These are phyloP conservation scores for Lasaia peninsularis DNA, from an alignment of 1,140 invertebrate genomes.

Conservation along the genomic window DNA sequence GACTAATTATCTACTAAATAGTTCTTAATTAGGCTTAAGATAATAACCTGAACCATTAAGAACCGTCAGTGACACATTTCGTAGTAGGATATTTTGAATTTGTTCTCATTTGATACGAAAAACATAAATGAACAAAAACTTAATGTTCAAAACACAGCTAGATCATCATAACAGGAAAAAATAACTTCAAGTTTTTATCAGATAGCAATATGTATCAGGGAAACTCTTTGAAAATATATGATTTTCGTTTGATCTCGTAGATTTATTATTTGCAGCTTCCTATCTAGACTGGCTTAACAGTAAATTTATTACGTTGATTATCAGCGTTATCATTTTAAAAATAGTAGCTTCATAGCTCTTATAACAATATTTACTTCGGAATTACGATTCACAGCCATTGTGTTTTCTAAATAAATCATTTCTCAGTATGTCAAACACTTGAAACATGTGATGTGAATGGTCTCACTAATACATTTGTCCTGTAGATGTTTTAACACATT, in stretches of 20 bases:
- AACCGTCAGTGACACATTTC: too few species aligned
- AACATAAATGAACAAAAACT: too few species aligned
- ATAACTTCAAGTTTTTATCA: too few species aligned
- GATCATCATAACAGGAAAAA: too few species aligned
- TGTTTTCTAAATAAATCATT: conserved; percentile 3
- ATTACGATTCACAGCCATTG: background rate
- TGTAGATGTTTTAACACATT: background rate
- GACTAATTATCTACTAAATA: too few species aligned
- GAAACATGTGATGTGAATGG: background rate
- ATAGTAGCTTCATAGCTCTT: conserved; percentile 5
- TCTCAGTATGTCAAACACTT: background rate
- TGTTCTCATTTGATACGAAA: too few species aligned
- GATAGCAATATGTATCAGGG: too few species aligned
- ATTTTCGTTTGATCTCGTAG: background rate
- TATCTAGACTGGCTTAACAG: conserved; percentile 4
- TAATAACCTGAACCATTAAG: too few species aligned
- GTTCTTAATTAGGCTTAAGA: too few species aligned
- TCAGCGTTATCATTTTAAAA: conserved; percentile 20
- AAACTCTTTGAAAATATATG: background rate
- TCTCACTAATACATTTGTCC: background rate
- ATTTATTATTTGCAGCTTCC: background rate
- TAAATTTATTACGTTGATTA: conserved; percentile 29
- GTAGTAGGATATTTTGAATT: too few species aligned
- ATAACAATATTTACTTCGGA: background rate
- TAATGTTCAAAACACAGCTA: too few species aligned